Base-by-base conservation (phyloP, 2,888 invertebrate genomes). In the Lordiphosa andalusiaca region DNA sequence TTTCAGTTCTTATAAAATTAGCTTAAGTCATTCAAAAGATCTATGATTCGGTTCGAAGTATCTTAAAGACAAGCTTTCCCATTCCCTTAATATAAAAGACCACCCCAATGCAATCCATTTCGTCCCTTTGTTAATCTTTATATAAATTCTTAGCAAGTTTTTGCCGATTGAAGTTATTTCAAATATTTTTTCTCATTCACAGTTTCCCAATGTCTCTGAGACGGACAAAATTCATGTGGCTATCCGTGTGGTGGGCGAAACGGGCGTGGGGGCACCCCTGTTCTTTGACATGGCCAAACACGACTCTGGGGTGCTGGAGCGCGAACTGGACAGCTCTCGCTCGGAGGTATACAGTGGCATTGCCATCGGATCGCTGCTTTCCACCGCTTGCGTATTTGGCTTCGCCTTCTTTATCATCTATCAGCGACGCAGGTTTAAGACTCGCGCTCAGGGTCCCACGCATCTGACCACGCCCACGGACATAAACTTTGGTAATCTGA, bases 201-300 rank as follows among this genome's bases (percentile, higher is more conserved):
- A 52, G 89, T 89, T 90, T 56, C 89, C 89, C 19, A 89, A 89
- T 48, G 82, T 89, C 12, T 87, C 88, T 5, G 88, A 89, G 52
- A 78, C 81, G 6, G 88, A 88, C 19, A 87, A 87, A 74, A 87
- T 90, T 38, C 88, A 89, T 66, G 87, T 90, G 35, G 87, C 89
- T 7, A 81, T 90, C 3, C 86, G 89, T 6, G 90, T 89, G 2
- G 86, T 89, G 9, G 89, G 90, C 1, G 88, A 88, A 33, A 88
- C 87, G 1, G 90, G 89, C 5, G 84, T 88, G 2, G 89, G 89
- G 0, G 87, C 88, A 1, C 89, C 89, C 2, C 87, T 89, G 44
- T 89, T 78, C 48, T 86, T 89, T 9, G 87, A 89, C 62, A 61
- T 89, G 49, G 72, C 81, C 3, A 81, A 80, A 30, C 74, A 84